Conservation (phyloP, 2,797 vertebrate species). For the Bradypodion pumilum region DNA sequence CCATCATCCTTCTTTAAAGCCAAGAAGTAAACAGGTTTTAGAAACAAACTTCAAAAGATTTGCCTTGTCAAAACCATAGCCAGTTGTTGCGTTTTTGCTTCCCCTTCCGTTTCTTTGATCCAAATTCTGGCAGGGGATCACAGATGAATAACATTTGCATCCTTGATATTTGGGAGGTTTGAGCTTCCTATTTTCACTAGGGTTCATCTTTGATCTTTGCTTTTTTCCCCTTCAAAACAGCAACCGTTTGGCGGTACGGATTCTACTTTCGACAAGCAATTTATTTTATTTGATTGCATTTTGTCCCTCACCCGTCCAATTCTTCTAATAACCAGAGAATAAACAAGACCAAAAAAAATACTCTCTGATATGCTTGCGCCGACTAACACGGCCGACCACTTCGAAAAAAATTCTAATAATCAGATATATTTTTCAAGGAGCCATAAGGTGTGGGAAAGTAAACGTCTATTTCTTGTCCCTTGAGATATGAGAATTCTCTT, state of each 20-base stretch:
- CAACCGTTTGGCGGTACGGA: neutral
- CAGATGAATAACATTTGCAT: neutral
- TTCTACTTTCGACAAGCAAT: neutral
- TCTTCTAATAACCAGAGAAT: too few species aligned
- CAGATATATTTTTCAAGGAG: neutral
- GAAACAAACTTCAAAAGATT: too few species aligned
- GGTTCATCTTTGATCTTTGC: neutral
- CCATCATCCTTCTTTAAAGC: neutral
- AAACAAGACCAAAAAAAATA: too few species aligned
- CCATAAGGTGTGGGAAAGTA: neutral
- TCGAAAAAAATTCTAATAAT: too few species aligned
- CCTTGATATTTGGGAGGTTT: conserved; percentile 11
- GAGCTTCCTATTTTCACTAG: conserved; percentile 38
- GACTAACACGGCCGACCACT: too few species aligned
- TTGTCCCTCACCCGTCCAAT: too few species aligned
- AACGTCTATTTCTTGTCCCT: neutral
- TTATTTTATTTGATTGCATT: neutral
- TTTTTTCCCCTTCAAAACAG: too few species aligned
- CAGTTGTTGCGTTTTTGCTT: neutral
- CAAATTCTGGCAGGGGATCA: neutral
- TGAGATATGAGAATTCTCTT: neutral
- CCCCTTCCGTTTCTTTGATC: neutral
- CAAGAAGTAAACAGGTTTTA: neutral
- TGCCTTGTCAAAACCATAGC: neutral
- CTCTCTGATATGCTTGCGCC: too few species aligned